A percentile compares a stretch with the other conserved stretches of the same genome.
Evolutionary conservation across 2,888 invertebrate species (phyloP).

Genomic region (Nephrocerus scutellatus): DNA sequence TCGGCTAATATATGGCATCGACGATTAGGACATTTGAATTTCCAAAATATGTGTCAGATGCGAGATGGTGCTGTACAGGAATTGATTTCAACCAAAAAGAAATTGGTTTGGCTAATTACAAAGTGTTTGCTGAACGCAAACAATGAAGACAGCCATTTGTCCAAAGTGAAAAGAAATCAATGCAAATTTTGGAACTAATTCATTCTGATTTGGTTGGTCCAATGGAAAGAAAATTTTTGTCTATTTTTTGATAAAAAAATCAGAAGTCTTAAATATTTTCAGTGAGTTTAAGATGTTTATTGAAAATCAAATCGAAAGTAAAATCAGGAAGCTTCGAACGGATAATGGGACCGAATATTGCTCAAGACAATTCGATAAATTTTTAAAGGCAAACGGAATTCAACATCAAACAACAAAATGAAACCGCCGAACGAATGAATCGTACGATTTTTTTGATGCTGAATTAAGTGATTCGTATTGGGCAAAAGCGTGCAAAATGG

Average conservation of each 20-base stretch:
- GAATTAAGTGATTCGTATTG: slow-evolving; percentile 22
- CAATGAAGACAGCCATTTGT: no score
- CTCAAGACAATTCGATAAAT: background rate
- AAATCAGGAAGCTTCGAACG: slow-evolving; percentile 7
- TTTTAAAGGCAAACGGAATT: slow-evolving; percentile 2
- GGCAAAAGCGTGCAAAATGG: slow-evolving; percentile 31
- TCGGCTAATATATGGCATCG: no score
- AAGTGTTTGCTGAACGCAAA: no score
- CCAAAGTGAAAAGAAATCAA: no score
- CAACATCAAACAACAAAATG: slow-evolving; percentile 13
- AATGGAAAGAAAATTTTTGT: background rate
- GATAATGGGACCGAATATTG: slow-evolving; percentile 13
- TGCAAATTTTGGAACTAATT: slow-evolving; percentile 1
- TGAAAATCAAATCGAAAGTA: slow-evolving; percentile 7
- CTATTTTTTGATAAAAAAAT: no score
- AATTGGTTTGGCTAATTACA: no score
- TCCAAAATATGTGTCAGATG: no score
- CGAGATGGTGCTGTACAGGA: no score
- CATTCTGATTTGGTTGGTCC: background rate
- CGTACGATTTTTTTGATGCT: slow-evolving; percentile 15
- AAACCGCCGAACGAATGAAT: slow-evolving; percentile 6
- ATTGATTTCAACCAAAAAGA: no score
- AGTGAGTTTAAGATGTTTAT: slow-evolving; percentile 6
- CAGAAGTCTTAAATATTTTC: no score
- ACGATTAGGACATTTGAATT: no score